phyloP scores from a whole-genome alignment of 2,797 vertebrate genomes.

The Smutsia temminckii region DNA sequence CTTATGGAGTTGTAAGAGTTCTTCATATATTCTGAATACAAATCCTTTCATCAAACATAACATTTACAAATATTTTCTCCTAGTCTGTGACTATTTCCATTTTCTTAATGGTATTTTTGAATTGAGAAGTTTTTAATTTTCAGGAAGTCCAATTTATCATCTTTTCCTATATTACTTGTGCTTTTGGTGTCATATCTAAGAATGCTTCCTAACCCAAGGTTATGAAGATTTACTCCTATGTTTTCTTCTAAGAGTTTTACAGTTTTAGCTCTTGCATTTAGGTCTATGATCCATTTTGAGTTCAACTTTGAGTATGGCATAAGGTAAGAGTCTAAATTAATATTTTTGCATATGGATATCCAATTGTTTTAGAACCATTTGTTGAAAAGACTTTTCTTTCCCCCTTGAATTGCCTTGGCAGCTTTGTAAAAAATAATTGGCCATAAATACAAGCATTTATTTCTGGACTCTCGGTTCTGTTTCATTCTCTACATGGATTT shows the following conservation, averaged over 20 bases:
- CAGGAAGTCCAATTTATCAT: neutral
- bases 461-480: conserved; percentile 43
- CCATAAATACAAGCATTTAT: conserved; percentile 25
- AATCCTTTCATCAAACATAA: neutral
- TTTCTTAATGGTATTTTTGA: neutral
- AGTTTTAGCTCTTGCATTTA: conserved; percentile 12
- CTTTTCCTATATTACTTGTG: conserved; percentile 7
- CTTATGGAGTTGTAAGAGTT: conserved; percentile 11
- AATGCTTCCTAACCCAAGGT: neutral
- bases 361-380: conserved; percentile 28
- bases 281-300: neutral
- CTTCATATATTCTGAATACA: neutral
- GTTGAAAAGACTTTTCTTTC: conserved; percentile 31
- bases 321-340: conserved; percentile 7
- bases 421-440: conserved; percentile 63
- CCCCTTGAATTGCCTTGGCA: conserved; percentile 31
- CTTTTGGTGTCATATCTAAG: conserved; percentile 22
- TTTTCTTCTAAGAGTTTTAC: conserved; percentile 43
- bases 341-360: conserved; percentile 18
- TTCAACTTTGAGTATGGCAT: conserved; percentile 25
- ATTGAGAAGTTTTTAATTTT: conserved; percentile 29
- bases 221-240: neutral
- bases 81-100: neutral
- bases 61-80: conserved; percentile 1
- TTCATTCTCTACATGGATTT: neutral